phyloP scores from a whole-genome alignment of 2,113 vertebrate genomes.

The Thymallus thymallus region DNA sequence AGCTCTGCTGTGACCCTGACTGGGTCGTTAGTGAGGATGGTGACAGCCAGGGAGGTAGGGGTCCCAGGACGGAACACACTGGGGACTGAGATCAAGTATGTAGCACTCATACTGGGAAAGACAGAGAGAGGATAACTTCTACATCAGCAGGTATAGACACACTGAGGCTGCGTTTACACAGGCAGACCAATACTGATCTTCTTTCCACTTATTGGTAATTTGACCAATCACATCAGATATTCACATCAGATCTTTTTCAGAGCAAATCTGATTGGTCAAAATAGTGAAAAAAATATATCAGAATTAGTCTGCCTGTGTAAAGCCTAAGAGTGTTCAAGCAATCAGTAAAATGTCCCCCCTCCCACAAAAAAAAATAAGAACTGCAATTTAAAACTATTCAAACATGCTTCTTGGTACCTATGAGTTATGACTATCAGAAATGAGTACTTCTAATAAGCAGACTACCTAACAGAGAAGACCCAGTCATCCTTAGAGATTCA shows the following conservation, averaged over 20 bases:
- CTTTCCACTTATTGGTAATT: no score
- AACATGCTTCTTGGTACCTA: no score
- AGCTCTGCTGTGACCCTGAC: conserved; percentile 55
- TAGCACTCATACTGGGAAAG: conserved; percentile 20
- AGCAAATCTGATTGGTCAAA: no score
- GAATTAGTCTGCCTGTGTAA: not conserved
- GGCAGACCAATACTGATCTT: no score
- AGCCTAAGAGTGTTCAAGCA: not conserved
- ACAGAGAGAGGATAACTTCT: not conserved
- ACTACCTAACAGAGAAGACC: not conserved
- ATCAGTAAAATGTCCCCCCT: no score
- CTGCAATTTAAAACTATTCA: not conserved
- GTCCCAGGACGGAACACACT: conserved; percentile 45
- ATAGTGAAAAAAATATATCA: not conserved
- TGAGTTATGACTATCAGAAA: no score
- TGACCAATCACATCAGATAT: no score
- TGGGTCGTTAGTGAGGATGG: conserved; percentile 34
- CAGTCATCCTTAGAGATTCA: not conserved
- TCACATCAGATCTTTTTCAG: no score
- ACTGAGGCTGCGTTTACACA: no score
- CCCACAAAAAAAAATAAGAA: no score
- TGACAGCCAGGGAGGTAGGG: conserved; percentile 51
- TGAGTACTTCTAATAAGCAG: not conserved
- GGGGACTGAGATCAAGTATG: conserved; percentile 59
- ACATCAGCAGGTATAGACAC: no score